These are phyloP conservation scores for Passer montanus DNA, from an alignment of 2,113 vertebrate species.

Conservation along the genomic window DNA sequence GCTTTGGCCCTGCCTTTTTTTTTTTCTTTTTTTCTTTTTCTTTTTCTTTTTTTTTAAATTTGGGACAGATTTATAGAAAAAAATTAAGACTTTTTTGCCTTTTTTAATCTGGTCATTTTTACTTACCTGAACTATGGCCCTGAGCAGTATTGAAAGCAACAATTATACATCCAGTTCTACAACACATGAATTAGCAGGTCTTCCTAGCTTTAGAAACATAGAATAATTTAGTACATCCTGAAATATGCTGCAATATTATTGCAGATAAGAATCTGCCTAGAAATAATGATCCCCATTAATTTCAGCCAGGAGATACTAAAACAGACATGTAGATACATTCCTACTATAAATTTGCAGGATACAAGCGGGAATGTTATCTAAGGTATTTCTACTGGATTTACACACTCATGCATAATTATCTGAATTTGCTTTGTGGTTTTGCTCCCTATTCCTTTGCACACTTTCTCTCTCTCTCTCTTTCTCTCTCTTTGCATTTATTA, in stretches of 20 bases:
- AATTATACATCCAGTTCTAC: neutral
- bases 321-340: neutral
- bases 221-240: neutral
- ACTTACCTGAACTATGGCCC: neutral
- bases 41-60: neutral
- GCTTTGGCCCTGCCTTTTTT: no score
- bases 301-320: neutral
- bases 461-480: conserved; percentile 60
- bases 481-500: conserved; percentile 66
- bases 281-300: neutral
- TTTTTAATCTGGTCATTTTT: neutral
- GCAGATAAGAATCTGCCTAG: neutral
- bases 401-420: neutral
- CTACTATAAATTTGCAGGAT: neutral
- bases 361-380: neutral
- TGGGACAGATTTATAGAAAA: neutral
- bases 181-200: neutral
- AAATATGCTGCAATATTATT: neutral
- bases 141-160: neutral
- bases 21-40: no score
- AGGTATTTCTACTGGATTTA: neutral
- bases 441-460: conserved; percentile 64
- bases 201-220: neutral
- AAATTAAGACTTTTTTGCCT: neutral
- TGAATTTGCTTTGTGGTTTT: conserved; percentile 51